Conservation (phyloP, 2,888 invertebrate genomes). For the Lepidochrysops patricia region DNA sequence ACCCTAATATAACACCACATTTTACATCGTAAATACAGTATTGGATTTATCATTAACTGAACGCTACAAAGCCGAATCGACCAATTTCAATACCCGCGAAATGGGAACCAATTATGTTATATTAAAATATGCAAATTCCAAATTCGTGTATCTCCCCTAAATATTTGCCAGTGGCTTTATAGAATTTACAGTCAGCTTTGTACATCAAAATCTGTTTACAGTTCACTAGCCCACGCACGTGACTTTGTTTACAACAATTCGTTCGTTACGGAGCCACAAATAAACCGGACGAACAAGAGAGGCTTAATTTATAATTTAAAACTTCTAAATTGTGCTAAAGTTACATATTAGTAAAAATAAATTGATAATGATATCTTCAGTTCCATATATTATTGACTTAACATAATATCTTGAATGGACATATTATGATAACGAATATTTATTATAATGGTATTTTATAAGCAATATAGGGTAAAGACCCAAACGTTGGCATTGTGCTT, state of each 20-base stretch:
- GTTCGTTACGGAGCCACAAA: background rate
- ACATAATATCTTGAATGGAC: too few relatives aligned
- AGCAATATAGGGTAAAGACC: too few relatives aligned
- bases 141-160: constrained; percentile 8
- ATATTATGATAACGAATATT: too few relatives aligned
- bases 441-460: too few relatives aligned
- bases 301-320: background rate
- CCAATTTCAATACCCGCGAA: background rate
- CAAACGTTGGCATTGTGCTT: too few relatives aligned
- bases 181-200: constrained; percentile 2
- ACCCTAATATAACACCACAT: background rate
- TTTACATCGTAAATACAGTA: background rate
- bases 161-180: constrained; percentile 10
- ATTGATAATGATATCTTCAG: too few relatives aligned
- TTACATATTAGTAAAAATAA: too few relatives aligned
- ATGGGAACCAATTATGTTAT: constrained; percentile 2
- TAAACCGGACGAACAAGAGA: background rate
- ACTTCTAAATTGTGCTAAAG: too few relatives aligned
- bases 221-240: background rate
- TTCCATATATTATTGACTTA: too few relatives aligned
- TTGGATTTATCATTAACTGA: background rate
- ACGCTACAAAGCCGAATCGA: background rate
- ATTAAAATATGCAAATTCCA: constrained; percentile 8
- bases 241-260: background rate
- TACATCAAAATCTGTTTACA: background rate